phyloP scores from a whole-genome alignment of 2,113 vertebrate genomes.

The Prunella himalayana region DNA sequence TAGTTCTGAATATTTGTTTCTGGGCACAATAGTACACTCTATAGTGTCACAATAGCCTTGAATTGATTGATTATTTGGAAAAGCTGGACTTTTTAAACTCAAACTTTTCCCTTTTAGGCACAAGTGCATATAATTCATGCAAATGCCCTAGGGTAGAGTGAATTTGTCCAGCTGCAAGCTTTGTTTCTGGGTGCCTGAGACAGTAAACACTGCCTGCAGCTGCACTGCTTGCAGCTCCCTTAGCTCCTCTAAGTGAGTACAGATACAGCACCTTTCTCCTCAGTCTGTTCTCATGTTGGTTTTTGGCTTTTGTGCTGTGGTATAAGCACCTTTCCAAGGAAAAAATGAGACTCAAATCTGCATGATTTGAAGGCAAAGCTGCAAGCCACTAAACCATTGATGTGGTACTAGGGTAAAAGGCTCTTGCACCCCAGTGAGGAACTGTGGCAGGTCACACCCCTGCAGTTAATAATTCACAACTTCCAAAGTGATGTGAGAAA shows the following conservation, averaged over 20 bases:
- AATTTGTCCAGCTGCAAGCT: background rate
- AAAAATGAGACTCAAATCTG: background rate
- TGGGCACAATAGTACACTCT: background rate
- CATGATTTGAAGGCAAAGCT: background rate
- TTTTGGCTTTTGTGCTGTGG: background rate
- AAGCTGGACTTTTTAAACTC: background rate
- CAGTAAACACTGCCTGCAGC: background rate
- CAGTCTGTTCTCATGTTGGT: background rate
- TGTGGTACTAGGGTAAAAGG: background rate
- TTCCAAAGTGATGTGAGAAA: background rate
- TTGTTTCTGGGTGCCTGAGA: background rate
- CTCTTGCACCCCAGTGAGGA: background rate
- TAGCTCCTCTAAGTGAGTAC: background rate
- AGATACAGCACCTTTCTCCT: background rate
- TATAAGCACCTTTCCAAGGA: slow-evolving; percentile 4
- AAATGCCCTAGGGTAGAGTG: background rate
- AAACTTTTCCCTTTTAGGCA: background rate
- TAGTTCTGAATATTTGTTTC: background rate
- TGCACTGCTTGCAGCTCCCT: background rate
- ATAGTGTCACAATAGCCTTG: background rate
- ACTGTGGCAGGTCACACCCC: background rate
- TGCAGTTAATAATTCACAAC: slow-evolving; percentile 15
- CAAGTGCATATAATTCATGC: background rate
- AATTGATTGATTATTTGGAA: background rate
- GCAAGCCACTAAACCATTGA: background rate